Percentiles rank a stretch among this genome's conserved stretches.
Evolutionary conservation across 1,140 invertebrate species (phyloP).

Genomic region (Cardiocondyla obscurior): DNA sequence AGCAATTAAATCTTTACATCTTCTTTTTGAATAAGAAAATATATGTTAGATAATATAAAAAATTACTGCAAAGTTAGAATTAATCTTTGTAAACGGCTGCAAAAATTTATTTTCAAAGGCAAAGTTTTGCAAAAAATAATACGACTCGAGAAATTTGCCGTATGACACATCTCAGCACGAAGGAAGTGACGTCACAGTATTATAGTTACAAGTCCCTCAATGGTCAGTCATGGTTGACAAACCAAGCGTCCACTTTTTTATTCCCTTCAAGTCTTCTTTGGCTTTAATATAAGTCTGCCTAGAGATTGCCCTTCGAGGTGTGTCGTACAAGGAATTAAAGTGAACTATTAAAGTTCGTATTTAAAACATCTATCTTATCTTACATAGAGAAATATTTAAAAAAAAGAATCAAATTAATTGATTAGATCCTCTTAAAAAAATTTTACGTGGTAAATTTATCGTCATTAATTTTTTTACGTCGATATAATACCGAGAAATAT

Average conservation of each 20-base stretch:
- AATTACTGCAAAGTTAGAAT: neutral
- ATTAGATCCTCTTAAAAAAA: neutral
- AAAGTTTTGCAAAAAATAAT: neutral
- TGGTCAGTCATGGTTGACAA: slow-evolving; percentile 79
- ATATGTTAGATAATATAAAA: neutral
- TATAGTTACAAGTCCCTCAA: slow-evolving; percentile 73
- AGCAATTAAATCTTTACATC: too few relatives aligned
- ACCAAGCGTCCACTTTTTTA: slow-evolving; percentile 78
- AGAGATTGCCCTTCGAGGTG: slow-evolving; percentile 2
- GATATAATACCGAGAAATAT: neutral
- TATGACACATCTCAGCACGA: slow-evolving; percentile 64
- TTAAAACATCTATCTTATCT: neutral
- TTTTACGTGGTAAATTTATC: neutral
- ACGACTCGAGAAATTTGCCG: slow-evolving; percentile 20
- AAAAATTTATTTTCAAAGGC: neutral
- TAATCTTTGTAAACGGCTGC: neutral
- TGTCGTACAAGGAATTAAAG: slow-evolving; percentile 31
- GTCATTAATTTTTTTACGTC: neutral
- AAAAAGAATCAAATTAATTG: neutral
- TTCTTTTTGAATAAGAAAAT: too few relatives aligned
- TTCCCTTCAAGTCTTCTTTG: slow-evolving; percentile 68
- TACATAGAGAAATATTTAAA: neutral
- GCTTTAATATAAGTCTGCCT: slow-evolving; percentile 57
- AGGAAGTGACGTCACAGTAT: slow-evolving; percentile 80
- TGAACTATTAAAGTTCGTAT: neutral